Evolutionary conservation across 2,797 vertebrate species (phyloP).

Genomic region (Myiotriccus ornatus): DNA sequence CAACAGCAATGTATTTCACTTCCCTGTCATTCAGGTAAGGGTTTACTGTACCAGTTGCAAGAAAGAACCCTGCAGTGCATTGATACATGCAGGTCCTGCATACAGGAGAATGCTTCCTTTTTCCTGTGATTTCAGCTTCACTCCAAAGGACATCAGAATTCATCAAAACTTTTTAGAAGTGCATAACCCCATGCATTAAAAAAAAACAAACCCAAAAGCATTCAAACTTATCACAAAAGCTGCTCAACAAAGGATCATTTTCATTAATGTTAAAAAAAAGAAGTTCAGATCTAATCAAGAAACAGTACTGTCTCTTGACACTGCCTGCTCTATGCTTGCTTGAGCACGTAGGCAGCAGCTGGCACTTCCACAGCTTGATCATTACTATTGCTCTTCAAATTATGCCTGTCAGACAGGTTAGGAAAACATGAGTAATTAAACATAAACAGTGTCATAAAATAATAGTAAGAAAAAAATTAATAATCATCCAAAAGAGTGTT

Average conservation of each 20-base stretch:
- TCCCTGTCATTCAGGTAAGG: neutral
- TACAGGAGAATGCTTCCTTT: neutral
- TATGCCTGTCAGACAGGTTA: constrained; percentile 60
- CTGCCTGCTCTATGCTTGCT: constrained; percentile 53
- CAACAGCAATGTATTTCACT: neutral
- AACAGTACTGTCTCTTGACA: constrained; percentile 13
- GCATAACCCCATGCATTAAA: neutral
- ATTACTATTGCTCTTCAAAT: constrained; percentile 46
- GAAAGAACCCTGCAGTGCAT: neutral
- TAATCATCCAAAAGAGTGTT: constrained; percentile 41
- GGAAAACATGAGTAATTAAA: constrained; percentile 58
- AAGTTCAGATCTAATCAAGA: constrained; percentile 41
- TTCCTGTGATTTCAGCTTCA: neutral
- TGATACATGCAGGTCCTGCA: neutral
- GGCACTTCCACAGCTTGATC: constrained; percentile 27
- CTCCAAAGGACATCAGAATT: neutral
- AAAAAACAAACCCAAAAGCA: neutral
- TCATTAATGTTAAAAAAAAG: constrained; percentile 47
- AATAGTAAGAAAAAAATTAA: constrained; percentile 57
- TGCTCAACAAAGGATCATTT: neutral
- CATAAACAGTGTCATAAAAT: constrained; percentile 44
- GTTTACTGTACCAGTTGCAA: neutral
- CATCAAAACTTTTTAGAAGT: neutral
- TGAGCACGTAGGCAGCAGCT: constrained; percentile 50
- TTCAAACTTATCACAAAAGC: neutral